Base-by-base conservation (phyloP, 2,113 vertebrate genomes). In the Crotalus tigris region DNA sequence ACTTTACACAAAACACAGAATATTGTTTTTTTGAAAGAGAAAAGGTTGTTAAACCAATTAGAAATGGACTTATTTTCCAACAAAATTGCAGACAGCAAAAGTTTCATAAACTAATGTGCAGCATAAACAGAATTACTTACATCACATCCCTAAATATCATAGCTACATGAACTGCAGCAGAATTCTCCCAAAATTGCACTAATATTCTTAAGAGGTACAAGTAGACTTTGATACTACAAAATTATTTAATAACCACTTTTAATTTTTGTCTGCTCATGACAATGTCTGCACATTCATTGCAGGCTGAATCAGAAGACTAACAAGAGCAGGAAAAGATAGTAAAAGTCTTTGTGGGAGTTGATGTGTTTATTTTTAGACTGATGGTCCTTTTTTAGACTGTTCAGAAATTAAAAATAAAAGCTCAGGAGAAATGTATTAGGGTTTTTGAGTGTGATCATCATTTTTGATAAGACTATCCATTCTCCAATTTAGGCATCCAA, bases 11-110 rank as follows among this genome's bases (percentile, higher is more conserved):
- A 10, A 94, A 90, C 0, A 33, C 59, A 93, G 64, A 61, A 91
- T 89, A 91, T 91, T 93, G 33, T 92, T 89, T 94, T 90, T n/a
- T 94, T 86, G 44, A 1, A 33, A 19, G 61, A 91, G 55, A 81
- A 92, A 92, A 96, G 54, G 7, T 0, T 92, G 91, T 94, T 95
- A 85, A 44, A 51, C 53, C 55, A 93, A 92, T 93, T 90, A 59
- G 23, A 33, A 69, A 51, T 95, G 92, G 95, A 94, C 92, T 44
- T 15, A 39, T 57, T 95, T 90, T 93, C 90, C 49, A 87, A 90
- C 39, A 21, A 91, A 55, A 44, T 21, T 81, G 17, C 33, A 81
- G 75, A 33, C 69, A 81, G 33, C 17, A 81, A 17, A 64, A 44
- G 6, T 21, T 81, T 19, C 17, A 81, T 81, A 39, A 39, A 44